phyloP scores from a whole-genome alignment of 1,140 invertebrate genomes.

The Zaprionus ghesquierei region DNA sequence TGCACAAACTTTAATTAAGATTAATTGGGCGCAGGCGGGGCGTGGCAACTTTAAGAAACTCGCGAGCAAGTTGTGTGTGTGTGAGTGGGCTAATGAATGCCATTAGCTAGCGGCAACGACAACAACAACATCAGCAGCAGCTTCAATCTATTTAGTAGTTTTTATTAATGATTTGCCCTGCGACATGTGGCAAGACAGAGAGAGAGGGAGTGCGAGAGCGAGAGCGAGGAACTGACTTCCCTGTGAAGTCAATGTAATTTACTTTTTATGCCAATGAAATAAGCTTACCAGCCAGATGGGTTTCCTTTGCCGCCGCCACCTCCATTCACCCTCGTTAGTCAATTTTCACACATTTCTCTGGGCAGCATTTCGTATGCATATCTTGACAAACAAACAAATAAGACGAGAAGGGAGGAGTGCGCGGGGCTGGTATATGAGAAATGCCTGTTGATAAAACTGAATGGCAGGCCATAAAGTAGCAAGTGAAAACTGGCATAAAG shows the following conservation, averaged over 20 bases:
- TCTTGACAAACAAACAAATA: conserved; percentile 38
- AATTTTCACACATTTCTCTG: conserved; percentile 47
- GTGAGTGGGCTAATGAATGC: conserved; percentile 50
- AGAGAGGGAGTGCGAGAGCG: neutral
- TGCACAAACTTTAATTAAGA: conserved; percentile 69
- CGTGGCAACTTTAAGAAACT: conserved; percentile 31
- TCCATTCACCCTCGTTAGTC: conserved; percentile 1
- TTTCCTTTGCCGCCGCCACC: neutral
- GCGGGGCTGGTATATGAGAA: conserved; percentile 1
- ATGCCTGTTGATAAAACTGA: conserved; percentile 47
- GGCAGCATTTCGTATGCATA: conserved; percentile 33
- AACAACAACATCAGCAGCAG: neutral
- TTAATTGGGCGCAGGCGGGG: conserved; percentile 54
- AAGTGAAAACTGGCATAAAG: neutral
- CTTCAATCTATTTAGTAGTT: conserved; percentile 73
- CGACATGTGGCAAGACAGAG: conserved; percentile 45
- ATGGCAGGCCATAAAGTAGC: conserved; percentile 27
- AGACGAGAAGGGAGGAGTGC: neutral
- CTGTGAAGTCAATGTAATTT: conserved; percentile 46
- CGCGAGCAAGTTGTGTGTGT: conserved; percentile 9
- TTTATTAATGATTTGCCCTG: conserved; percentile 71
- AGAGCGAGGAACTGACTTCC: neutral
- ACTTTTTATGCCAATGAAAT: conserved; percentile 47
- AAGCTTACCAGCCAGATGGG: conserved; percentile 25
- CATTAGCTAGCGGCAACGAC: conserved; percentile 38